These are phyloP conservation scores for Salticus scenicus DNA, from an alignment of 2,888 invertebrate species.

Conservation along the genomic window DNA sequence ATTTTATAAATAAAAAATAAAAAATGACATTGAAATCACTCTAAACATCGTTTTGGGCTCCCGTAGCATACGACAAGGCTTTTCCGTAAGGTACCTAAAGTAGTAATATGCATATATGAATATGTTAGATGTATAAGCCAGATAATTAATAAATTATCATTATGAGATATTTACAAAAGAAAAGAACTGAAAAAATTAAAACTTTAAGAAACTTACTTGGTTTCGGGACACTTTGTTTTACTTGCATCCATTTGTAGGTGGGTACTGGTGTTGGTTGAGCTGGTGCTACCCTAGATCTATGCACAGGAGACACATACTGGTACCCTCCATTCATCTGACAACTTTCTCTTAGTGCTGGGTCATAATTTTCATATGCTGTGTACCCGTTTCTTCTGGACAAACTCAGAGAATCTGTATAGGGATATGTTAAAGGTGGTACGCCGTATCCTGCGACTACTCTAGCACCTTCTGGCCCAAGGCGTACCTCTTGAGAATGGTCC, in stretches of 20 bases:
- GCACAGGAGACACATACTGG: slow-evolving; percentile 59
- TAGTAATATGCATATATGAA: neutral
- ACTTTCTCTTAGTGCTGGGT: slow-evolving; percentile 59
- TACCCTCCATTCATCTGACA: slow-evolving; percentile 73
- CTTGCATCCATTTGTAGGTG: slow-evolving; percentile 99
- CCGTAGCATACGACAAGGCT: no score
- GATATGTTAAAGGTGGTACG: slow-evolving; percentile 63
- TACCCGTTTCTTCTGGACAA: slow-evolving; percentile 69
- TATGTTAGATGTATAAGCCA: no score
- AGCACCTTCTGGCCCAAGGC: slow-evolving; percentile 58
- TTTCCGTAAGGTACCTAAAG: no score
- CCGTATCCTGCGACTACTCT: slow-evolving; percentile 55
- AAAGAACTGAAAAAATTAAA: neutral
- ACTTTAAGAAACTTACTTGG: slow-evolving; percentile 80
- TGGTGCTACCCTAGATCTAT: slow-evolving; percentile 63
- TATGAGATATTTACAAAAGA: no score
- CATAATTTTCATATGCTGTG: slow-evolving; percentile 64
- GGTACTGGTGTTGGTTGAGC: slow-evolving; percentile 79
- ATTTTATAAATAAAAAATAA: no score
- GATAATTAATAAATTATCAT: neutral
- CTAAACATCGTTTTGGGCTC: no score
- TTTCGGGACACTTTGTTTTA: slow-evolving; percentile 96
- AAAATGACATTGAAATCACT: no score
- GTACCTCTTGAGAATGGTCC: slow-evolving; percentile 51
- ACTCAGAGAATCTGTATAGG: slow-evolving; percentile 71